phyloP scores from a whole-genome alignment of 2,888 invertebrate species.

The Drosophila affinis region DNA sequence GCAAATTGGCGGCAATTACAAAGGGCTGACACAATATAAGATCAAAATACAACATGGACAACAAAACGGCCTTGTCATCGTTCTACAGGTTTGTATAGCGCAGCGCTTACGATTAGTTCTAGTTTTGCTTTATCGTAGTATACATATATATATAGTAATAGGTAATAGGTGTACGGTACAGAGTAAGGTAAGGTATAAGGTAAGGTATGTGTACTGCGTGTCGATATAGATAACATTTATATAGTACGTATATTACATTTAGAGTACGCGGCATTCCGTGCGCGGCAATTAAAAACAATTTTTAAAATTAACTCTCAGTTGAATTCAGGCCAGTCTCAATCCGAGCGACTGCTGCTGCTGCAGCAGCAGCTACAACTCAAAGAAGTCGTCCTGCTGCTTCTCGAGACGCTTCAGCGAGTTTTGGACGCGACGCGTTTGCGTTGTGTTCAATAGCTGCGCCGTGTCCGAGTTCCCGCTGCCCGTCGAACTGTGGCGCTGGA shows the following conservation, averaged over 20 bases:
- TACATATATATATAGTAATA: background rate
- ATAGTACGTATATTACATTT: slow-evolving; percentile 57
- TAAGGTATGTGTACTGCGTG: slow-evolving; percentile 13
- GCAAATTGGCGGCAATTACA: slow-evolving; percentile 73
- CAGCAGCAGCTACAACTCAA: slow-evolving; percentile 90
- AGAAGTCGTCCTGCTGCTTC: slow-evolving; percentile 94
- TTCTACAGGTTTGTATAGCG: slow-evolving; percentile 62
- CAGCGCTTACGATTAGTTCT: slow-evolving; percentile 54
- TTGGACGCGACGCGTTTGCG: slow-evolving; percentile 91
- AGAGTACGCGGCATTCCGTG: slow-evolving; percentile 41
- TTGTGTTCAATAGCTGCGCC: slow-evolving; percentile 86
- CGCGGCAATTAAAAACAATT: slow-evolving; percentile 67
- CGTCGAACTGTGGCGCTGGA: slow-evolving; percentile 83
- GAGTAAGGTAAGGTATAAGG: slow-evolving; percentile 27
- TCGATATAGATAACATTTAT: slow-evolving; percentile 36
- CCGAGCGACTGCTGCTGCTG: background rate
- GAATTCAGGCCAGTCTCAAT: slow-evolving; percentile 56
- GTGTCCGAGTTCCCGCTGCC: slow-evolving; percentile 85
- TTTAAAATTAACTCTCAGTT: slow-evolving; percentile 55
- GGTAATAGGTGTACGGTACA: background rate
- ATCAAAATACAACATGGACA: slow-evolving; percentile 37
- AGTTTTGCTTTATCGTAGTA: slow-evolving; percentile 31
- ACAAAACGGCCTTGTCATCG: slow-evolving; percentile 53
- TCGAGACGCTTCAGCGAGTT: slow-evolving; percentile 92
- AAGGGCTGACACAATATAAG: slow-evolving; percentile 57